Base-by-base conservation (phyloP, 2,113 vertebrate genomes). In the Malurus melanocephalus region DNA sequence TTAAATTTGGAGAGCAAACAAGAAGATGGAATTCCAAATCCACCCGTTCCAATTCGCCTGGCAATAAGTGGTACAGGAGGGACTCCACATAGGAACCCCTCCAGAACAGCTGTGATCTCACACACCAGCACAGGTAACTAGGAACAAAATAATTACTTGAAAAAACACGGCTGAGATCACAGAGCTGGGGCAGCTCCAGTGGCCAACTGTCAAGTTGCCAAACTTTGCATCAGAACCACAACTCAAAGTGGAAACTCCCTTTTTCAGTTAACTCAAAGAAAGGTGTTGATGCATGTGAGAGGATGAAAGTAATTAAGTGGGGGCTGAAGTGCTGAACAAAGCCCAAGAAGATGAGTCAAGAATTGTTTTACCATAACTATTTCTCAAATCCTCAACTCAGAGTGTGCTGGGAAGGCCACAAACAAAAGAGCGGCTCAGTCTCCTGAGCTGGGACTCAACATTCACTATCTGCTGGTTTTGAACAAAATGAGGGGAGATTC, bases 371-470 rank as follows among this genome's bases (percentile, higher is more conserved):
- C 27, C 57, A 32, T 75, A 52, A 60, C 43, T 27, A 1, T 19
- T 40, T 15, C 49, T 51, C 28, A 56, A 56, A 55, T 7, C 32
- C 73, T 73, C 55, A 59, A 71, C 8, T 26, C 12, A 67, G 33
- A 5, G 15, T 6, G 30, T 30, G 26, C 33, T 10, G 13, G 28
- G 72, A 62, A 67, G 69, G 30, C 8, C 32, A 14, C 35, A 76
- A 42, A 60, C 3, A 22, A 21, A 40, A 42, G 32, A 46, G 22
- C 38, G 53, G 72, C 72, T 52, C 8, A 38, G n/a, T 5, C 13
- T 30, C 28, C 12, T 4, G 13, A 16, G 57, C 21, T 20, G 48
- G 2, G 2, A 52, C 21, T 17, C 5, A 30, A 6, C 0, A 0
- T 30, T 22, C 46, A 23, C 6, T 3, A 3, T 5, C 19, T 7